Evolutionary conservation across 1,140 invertebrate genomes (phyloP), one percentile per base, ranked within the genome.

Genomic region (Bombus fervidus): DNA sequence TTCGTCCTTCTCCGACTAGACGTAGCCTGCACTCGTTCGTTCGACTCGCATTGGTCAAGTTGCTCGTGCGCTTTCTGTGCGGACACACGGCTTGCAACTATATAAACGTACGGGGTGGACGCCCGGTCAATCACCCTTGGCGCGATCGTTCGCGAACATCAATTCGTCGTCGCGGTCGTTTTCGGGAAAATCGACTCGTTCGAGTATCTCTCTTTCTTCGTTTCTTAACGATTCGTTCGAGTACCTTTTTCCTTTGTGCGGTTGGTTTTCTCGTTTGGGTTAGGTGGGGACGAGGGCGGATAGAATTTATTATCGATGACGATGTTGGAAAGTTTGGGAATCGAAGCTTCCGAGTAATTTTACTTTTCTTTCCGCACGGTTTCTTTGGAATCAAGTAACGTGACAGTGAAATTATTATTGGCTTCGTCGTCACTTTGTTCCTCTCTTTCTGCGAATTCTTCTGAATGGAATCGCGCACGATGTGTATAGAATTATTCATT

Each of bases 91-190:
- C 57, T 43, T 62, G 68, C 59, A 81, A 87, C 80, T 85, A 74
- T 90, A 90, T 89, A 90, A 90, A 90, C 78, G 87, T 80, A 92
- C 86, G 91, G 89, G 92, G 92, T 93, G 90, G 91, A 92, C 86
- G 89, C 84, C 86, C 90, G 91, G 91, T 93, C 92, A 92, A 74
- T 93, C 91, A 93, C 88, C 89, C 81, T 72, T 88, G n/a, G 18
- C 37, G 41, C 79, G 43, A 74, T 66, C 43, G 31, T 31, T 18
- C 31, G 47, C 62, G 1, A 37, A 13, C 59, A 3, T 43, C 6
- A 66, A 43, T 66, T 80, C 41, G 34, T 80, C 43, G 41, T 53
- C 13, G 62, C 39, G 59, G 5, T 66, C 64, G 13, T 79, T 79
- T 64, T 66, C 37, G 37, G 28, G 31, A 59, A 77, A 31, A 37